A percentile compares a stretch with the other conserved stretches of the same genome.
These are phyloP conservation scores for Archips xylosteana DNA, from an alignment of 2,888 invertebrate species.

Conservation along the genomic window DNA sequence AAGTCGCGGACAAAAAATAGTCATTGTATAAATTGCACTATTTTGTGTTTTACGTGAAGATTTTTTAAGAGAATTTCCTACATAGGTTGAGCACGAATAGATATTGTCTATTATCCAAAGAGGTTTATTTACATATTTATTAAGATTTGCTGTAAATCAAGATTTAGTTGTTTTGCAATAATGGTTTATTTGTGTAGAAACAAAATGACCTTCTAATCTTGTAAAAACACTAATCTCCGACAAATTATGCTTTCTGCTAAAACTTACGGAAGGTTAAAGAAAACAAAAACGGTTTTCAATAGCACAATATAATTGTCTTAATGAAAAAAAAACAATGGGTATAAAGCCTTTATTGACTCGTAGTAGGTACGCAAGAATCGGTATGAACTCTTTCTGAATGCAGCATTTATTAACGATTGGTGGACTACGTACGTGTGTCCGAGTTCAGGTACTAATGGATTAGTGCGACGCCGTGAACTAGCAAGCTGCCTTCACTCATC, in stretches of 20 bases:
- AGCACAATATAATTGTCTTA: background rate
- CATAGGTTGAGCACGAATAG: too few relatives aligned
- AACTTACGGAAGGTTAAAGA: background rate
- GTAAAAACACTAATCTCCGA: background rate
- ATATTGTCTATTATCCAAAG: too few relatives aligned
- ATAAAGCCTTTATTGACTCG: background rate
- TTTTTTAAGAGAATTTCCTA: too few relatives aligned
- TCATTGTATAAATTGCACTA: too few relatives aligned
- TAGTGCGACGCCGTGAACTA: background rate
- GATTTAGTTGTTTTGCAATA: background rate
- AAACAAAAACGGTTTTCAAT: background rate
- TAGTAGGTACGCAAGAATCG: background rate
- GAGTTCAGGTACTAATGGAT: background rate
- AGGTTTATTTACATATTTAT: too few relatives aligned
- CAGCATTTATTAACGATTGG: background rate
- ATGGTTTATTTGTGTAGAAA: background rate
- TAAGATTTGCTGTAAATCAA: background rate
- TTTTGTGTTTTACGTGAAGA: too few relatives aligned
- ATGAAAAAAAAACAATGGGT: constrained; percentile 1
- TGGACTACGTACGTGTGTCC: background rate
- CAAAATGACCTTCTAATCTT: background rate
- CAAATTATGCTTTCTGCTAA: background rate
- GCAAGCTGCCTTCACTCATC: background rate
- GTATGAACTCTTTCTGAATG: background rate
- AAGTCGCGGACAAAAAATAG: too few relatives aligned